Percentiles rank a stretch among this genome's conserved stretches.
phyloP scores from a whole-genome alignment of 2,888 invertebrate genomes.

The Torymus texanus region DNA sequence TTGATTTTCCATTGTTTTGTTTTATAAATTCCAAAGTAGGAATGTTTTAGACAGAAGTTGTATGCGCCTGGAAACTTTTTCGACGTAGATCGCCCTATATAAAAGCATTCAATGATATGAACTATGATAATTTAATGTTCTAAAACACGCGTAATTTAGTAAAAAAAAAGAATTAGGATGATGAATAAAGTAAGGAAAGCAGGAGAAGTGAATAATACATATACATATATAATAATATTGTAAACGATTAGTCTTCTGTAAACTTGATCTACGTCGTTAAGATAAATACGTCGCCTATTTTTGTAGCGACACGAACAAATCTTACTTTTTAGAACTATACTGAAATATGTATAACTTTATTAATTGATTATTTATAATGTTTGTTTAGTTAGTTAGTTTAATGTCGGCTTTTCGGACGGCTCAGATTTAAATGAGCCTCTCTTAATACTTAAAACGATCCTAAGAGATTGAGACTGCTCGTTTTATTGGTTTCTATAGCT shows the following conservation, averaged over 20 bases:
- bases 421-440: constrained; percentile 57
- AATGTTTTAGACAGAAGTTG: constrained; percentile 10
- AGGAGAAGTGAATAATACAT: constrained; percentile 62
- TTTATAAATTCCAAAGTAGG: not conserved
- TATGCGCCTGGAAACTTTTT: constrained; percentile 48
- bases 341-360: constrained; percentile 67
- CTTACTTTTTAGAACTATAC: constrained; percentile 62
- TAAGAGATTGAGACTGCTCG: constrained; percentile 45
- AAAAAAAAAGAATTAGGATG: constrained; percentile 44
- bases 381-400: constrained; percentile 63
- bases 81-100: constrained; percentile 46
- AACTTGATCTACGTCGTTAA: constrained; percentile 64
- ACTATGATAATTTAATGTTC: constrained; percentile 68
- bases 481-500: not conserved
- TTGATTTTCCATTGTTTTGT: not conserved
- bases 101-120: constrained; percentile 57
- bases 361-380: constrained; percentile 67
- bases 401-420: constrained; percentile 60
- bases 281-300: constrained; percentile 58
- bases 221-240: constrained; percentile 60
- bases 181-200: constrained; percentile 55
- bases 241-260: constrained; percentile 63
- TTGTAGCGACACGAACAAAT: constrained; percentile 63
- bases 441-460: constrained; percentile 60
- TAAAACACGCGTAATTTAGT: constrained; percentile 57